Percentiles rank a stretch among this genome's conserved stretches.
Evolutionary conservation across 2,113 vertebrate species (phyloP).

Genomic region (Etia nguti): DNA sequence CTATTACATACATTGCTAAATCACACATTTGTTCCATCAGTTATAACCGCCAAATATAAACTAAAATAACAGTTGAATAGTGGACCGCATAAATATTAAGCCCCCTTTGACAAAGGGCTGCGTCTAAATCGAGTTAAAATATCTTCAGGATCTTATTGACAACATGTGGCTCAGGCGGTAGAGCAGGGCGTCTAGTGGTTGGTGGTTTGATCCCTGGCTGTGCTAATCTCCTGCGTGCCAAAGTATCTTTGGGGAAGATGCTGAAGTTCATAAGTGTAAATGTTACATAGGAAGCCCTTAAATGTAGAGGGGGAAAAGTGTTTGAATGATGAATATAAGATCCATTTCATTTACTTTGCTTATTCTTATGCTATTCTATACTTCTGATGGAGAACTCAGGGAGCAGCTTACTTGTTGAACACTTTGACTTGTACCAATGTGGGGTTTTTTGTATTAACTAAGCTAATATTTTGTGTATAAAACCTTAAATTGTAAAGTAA

Average conservation of each 20-base stretch:
- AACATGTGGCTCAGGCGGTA: not conserved
- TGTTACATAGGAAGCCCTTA: not conserved
- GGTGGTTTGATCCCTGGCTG: not conserved
- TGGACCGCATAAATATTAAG: accelerated
- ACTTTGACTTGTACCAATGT: not conserved
- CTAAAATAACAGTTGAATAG: not conserved
- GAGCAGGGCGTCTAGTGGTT: not conserved
- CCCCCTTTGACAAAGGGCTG: too few relatives aligned
- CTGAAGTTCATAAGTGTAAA: not conserved
- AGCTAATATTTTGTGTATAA: not conserved
- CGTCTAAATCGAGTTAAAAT: not conserved
- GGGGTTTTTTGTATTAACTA: not conserved
- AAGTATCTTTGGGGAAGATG: not conserved
- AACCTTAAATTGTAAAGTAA: not conserved
- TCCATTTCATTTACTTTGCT: not conserved
- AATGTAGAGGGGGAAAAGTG: not conserved
- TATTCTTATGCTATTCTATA: not conserved
- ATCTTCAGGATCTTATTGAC: not conserved
- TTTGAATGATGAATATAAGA: not conserved
- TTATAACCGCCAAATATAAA: not conserved
- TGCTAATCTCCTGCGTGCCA: not conserved
- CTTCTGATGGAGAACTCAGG: not conserved
- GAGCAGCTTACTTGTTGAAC: not conserved
- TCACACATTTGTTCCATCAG: not conserved
- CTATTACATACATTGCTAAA: not conserved